Conservation (phyloP, 2,797 vertebrate genomes). For the Lutjanus campechanus region DNA sequence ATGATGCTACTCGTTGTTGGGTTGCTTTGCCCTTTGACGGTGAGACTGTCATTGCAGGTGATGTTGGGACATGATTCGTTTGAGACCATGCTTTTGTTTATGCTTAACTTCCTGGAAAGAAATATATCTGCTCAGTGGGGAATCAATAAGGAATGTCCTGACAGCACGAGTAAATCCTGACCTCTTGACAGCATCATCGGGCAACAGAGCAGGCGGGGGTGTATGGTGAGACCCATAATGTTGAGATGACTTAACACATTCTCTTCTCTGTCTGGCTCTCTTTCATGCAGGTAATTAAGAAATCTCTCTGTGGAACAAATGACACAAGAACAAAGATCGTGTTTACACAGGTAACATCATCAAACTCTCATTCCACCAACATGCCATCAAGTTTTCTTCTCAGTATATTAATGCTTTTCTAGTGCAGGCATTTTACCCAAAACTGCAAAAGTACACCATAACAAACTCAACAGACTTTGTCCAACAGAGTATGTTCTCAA, state of each 20-base stretch:
- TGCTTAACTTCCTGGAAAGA: background rate
- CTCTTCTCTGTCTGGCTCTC: background rate
- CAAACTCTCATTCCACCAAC: background rate
- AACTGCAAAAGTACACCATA: background rate
- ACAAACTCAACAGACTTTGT: too few species aligned
- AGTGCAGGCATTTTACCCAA: background rate
- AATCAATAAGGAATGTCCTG: constrained; percentile 3
- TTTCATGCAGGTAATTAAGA: background rate
- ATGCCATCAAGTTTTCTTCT: background rate
- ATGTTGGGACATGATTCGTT: constrained; percentile 71
- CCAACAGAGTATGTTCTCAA: too few species aligned
- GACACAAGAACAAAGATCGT: background rate
- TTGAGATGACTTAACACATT: background rate
- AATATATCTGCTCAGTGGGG: constrained; percentile 21
- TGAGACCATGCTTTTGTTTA: constrained; percentile 61
- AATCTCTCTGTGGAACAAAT: constrained; percentile 29
- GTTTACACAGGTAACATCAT: background rate
- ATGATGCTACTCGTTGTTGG: constrained; percentile 86
- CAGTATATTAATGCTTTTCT: background rate
- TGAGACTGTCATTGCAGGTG: constrained; percentile 47
- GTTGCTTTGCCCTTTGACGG: constrained; percentile 72
- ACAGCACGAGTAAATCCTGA: constrained; percentile 17
- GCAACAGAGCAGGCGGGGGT: background rate
- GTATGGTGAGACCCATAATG: constrained; percentile 30
- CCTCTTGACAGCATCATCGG: constrained; percentile 36